Evolutionary conservation across 2,888 invertebrate genomes (phyloP).

Genomic region (Pyralis farinalis): DNA sequence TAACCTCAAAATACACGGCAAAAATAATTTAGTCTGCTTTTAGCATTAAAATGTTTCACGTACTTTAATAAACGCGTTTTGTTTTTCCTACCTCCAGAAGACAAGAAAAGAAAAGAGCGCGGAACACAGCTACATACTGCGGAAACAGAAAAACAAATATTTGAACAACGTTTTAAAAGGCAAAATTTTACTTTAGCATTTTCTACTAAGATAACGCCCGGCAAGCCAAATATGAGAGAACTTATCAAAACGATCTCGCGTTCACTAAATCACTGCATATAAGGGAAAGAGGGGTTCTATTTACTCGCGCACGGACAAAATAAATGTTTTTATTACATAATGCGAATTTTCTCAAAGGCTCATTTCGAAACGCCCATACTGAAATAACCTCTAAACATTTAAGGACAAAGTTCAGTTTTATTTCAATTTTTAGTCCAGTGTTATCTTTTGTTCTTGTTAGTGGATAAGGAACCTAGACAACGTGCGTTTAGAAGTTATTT

Average conservation of each 20-base stretch:
- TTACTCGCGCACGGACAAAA: conserved; percentile 78
- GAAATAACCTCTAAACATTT: conserved; percentile 30
- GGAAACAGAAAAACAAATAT: conserved; percentile 25
- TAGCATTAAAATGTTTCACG: not conserved
- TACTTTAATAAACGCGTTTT: not conserved
- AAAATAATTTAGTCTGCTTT: no score
- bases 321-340: conserved; percentile 81
- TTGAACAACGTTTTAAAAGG: conserved; percentile 44
- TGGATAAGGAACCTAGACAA: conserved; percentile 30
- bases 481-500: conserved; percentile 29
- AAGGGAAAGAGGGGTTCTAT: conserved; percentile 75
- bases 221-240: conserved; percentile 75
- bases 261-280: conserved; percentile 78
- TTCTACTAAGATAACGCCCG: conserved; percentile 74
- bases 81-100: conserved; percentile 37
- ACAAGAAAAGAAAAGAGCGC: conserved; percentile 34
- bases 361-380: conserved; percentile 30
- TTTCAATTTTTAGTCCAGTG: conserved; percentile 20
- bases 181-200: conserved; percentile 54
- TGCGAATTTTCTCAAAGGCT: conserved; percentile 74
- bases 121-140: conserved; percentile 20
- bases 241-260: conserved; percentile 77
- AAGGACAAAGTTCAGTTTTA: conserved; percentile 36
- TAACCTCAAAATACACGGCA: no score
- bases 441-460: conserved; percentile 19